Base-by-base conservation (phyloP, 30 jellyfish, hydroid and myxozoan species). In the Turritopsis rubra region DNA sequence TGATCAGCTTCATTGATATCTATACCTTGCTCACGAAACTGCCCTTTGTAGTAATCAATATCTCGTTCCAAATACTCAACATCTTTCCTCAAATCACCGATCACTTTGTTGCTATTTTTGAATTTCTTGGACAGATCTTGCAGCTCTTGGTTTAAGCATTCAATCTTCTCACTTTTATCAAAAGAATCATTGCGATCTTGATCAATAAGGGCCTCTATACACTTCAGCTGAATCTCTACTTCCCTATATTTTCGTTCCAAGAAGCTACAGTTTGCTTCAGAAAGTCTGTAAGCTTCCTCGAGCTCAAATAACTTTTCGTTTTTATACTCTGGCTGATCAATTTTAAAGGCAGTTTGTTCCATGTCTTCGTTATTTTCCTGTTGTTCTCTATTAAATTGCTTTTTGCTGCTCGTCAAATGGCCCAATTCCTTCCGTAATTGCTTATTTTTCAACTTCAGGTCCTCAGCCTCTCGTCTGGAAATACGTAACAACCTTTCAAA, bases 11-110 rank as follows among this genome's bases (percentile, higher is more conserved):
- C 24, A 66, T 22, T 25, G 9, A 74, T 1, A 13, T 74, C 82
- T 26, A 24, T 29, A n/a, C 60, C 60, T 16, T 26, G 24, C 82
- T 74, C 82, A 24, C 9, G 28, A 27, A 74, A 41, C 60, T 23
- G 19, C 71, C 23, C 54, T 41, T 74, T 74, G 60, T 24, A 29
- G 23, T 23, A 74, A n/a, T 74, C 82, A n/a, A 74, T n/a, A 16
- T 74, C 82, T 7, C 82, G 26, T 74, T 74, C 82, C 26, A 74
- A 29, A 29, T 74, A 74, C n/a, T 74, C 82, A n/a, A 74, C 27
- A 1, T 74, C 82, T 74, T 74, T 26, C 23, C n/a, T 74, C 41
- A 74, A 74, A 27, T 74, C 65, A 13, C 77, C 30, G 9, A 68
- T 27, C 28, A 68, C 31, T 19, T 19, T 68, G 30, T 23, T 68